Base-by-base conservation (phyloP, 2,113 vertebrate genomes). In the Uropsilus gracilis region DNA sequence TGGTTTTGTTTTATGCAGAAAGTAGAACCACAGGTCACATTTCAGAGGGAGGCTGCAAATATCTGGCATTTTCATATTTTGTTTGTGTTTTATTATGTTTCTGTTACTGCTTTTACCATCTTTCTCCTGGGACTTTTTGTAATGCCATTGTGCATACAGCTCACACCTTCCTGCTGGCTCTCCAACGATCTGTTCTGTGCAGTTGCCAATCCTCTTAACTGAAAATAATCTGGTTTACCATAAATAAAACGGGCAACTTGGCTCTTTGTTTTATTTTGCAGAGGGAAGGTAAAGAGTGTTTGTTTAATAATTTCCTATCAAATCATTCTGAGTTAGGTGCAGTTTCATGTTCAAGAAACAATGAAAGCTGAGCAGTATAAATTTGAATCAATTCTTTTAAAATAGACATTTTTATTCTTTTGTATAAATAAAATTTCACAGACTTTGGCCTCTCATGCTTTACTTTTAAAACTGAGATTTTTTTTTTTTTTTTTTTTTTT, bases 351-450 rank as follows among this genome's bases (percentile, higher is more conserved):
- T 93, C 73, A 77, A 94, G 92, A 94, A 92, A 86, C 39, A 95
- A 95, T 86, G 95, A 94, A 95, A 97, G 84, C 93, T 91, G 59
- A 73, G 95, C 94, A 94, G 83, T 55, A 4, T 0, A 90, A 91
- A 20, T 94, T 95, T 92, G 89, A 96, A 89, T 97, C 95, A 86
- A 4, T 93, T 95, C 93, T 97, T 96, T 98, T 97, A 95, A 97
- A 97, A 97, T 95, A 96, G 94, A 88, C 96, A 89, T 95, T 91
- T 92, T 95, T 96, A 95, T 95, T 97, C 86, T 98, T 98, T 98
- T 98, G 97, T 98, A 97, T 97, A 98, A 98, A 98, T 98, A 98
- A 98, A 97, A 96, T 94, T 75, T 92, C 95, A 87, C 71, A 48
- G 95, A 84, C 97, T 93, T 89, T 94, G 83, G 37, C 80, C 86